Percentiles rank a stretch among this genome's conserved stretches.
Evolutionary conservation across 2,113 vertebrate species (phyloP).

Genomic region (Vireo altiloquus): DNA sequence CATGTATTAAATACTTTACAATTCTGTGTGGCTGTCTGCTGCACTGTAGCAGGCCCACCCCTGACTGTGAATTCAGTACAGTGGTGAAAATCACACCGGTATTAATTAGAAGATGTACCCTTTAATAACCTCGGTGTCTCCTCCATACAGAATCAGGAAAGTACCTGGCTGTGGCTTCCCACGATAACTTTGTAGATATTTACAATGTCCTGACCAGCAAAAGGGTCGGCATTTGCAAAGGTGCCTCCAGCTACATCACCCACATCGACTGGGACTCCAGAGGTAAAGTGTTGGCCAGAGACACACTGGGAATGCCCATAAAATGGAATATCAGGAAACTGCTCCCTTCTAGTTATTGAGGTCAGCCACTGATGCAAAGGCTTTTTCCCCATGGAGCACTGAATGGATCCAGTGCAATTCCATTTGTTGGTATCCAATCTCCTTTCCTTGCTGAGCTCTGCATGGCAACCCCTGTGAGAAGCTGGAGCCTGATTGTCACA

Average conservation of each 20-base stretch:
- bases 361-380: background rate
- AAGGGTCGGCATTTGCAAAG: slow-evolving; percentile 95
- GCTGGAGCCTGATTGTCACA: background rate
- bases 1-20: background rate
- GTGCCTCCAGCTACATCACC: slow-evolving; percentile 90
- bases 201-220: slow-evolving; percentile 97
- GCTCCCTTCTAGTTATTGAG: background rate
- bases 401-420: background rate
- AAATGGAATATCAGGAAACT: background rate
- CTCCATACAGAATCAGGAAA: slow-evolving; percentile 86
- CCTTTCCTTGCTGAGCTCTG: background rate
- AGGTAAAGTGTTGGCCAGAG: slow-evolving; percentile 73
- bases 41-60: too few species aligned
- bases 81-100: background rate
- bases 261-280: slow-evolving; percentile 96
- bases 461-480: background rate
- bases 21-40: background rate
- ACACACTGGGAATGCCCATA: background rate
- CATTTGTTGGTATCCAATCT: background rate
- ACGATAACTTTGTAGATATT: slow-evolving; percentile 97
- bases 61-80: background rate
- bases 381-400: background rate
- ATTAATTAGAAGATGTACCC: background rate
- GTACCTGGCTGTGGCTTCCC: slow-evolving; percentile 96
- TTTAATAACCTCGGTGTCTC: slow-evolving; percentile 10